phyloP scores from a whole-genome alignment of 2,888 invertebrate species.

The Polylopha cassiicola region DNA sequence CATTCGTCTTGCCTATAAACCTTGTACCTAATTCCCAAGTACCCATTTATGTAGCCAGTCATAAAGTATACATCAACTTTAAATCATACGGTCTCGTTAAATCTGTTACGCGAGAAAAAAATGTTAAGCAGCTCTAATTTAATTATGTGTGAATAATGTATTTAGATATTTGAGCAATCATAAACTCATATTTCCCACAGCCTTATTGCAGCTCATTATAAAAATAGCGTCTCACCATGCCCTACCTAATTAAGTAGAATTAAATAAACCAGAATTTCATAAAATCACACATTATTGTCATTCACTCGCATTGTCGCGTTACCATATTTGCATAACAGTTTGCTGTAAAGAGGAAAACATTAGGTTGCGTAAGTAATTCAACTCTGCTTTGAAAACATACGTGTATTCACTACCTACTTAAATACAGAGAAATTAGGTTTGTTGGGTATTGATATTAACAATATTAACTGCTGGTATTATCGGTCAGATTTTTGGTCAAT shows the following conservation, averaged over 20 bases:
- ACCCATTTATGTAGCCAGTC: too few species aligned
- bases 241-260: conserved; percentile 6
- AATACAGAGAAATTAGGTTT: conserved; percentile 8
- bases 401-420: not conserved
- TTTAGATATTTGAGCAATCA: conserved; percentile 18
- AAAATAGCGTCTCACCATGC: conserved; percentile 2
- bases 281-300: conserved; percentile 10
- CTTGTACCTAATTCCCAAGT: too few species aligned
- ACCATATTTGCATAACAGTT: conserved; percentile 8
- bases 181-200: conserved; percentile 14
- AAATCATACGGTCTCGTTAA: conserved; percentile 8
- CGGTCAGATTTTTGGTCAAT: too few species aligned
- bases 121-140: conserved; percentile 13
- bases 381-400: not conserved
- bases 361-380: conserved; percentile 3
- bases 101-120: conserved; percentile 6
- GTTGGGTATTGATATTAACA: too few species aligned
- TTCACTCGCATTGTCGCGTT: conserved; percentile 11
- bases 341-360: conserved; percentile 4
- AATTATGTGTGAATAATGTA: conserved; percentile 17
- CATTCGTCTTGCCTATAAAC: too few species aligned
- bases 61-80: too few species aligned
- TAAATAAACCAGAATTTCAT: conserved; percentile 6
- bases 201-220: conserved; percentile 9
- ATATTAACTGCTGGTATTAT: too few species aligned